A percentile compares a stretch with the other conserved stretches of the same genome.
Evolutionary conservation across 2,888 invertebrate species (phyloP).

Genomic region (Drosophila putrida): DNA sequence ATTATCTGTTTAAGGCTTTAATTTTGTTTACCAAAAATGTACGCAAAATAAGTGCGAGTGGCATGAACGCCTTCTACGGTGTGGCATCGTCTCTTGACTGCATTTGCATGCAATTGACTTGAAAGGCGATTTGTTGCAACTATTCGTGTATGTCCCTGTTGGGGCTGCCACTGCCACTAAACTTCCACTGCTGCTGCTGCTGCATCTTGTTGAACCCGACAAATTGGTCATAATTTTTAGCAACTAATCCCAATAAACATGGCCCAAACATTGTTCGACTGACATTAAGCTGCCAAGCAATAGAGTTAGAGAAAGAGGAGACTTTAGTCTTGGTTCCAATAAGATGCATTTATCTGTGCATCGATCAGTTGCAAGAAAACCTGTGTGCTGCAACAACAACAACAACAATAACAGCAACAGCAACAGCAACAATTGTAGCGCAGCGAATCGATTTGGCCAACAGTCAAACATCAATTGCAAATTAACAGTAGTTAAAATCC

Average conservation of each 20-base stretch:
- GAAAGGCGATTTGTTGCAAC: conserved; percentile 55
- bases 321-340: conserved; percentile 58
- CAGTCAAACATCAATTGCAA: conserved; percentile 71
- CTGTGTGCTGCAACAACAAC: conserved; percentile 4
- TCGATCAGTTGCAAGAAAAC: conserved; percentile 59
- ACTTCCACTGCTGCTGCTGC: conserved; percentile 15
- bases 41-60: conserved; percentile 78
- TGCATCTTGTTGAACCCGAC: conserved; percentile 73
- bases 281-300: conserved; percentile 76
- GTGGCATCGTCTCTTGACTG: conserved; percentile 42
- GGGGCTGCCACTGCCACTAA: conserved; percentile 15
- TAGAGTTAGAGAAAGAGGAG: conserved; percentile 9
- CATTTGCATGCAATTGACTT: conserved; percentile 81
- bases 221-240: conserved; percentile 83
- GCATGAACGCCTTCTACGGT: conserved; percentile 73
- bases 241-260: conserved; percentile 83
- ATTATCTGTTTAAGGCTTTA: conserved; percentile 82
- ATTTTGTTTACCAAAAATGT: conserved; percentile 79
- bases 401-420: conserved; percentile 24
- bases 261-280: conserved; percentile 75
- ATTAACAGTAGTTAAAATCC: conserved; percentile 74
- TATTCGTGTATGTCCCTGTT: conserved; percentile 36
- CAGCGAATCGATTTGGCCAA: conserved; percentile 69
- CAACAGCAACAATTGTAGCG: conserved; percentile 43
- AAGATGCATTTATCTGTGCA: conserved; percentile 77